Conservation (phyloP, 2,797 vertebrate species). For the Spinus olivaceus region DNA sequence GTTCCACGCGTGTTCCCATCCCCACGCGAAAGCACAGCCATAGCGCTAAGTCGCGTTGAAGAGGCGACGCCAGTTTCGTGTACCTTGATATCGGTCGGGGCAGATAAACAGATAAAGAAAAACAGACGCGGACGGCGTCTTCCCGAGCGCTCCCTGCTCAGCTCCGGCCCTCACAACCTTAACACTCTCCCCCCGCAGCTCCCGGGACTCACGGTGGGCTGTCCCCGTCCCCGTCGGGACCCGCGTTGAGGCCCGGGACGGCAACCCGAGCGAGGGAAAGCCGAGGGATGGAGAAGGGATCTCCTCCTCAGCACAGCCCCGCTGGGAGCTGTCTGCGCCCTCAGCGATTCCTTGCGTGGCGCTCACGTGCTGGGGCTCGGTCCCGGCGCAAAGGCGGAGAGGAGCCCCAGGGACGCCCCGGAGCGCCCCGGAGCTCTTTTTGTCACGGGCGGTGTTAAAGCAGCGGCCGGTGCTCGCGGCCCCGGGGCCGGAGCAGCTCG, state of each 20-base stretch:
- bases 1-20: not conserved
- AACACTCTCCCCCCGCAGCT: not conserved
- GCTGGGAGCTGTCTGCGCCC: not conserved
- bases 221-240: too few species aligned
- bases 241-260: not conserved
- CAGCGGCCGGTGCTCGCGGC: not conserved
- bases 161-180: not conserved
- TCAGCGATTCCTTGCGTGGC: not conserved
- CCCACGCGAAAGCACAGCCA: not conserved
- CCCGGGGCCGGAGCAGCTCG: not conserved
- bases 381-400: not conserved
- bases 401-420: not conserved
- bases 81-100: not conserved
- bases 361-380: not conserved
- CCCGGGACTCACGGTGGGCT: not conserved
- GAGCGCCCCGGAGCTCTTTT: too few species aligned
- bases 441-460: not conserved
- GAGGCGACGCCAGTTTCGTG: not conserved
- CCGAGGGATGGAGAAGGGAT: not conserved
- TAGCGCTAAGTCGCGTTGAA: not conserved
- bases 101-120: not conserved
- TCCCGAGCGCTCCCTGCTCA: not conserved
- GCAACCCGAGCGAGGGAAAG: not conserved
- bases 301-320: not conserved
- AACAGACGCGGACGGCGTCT: not conserved